A percentile compares a stretch with the other conserved stretches of the same genome.
phyloP scores from a whole-genome alignment of 37 sponge, comb jelly and placozoan species.

The Corticium candelabrum region DNA sequence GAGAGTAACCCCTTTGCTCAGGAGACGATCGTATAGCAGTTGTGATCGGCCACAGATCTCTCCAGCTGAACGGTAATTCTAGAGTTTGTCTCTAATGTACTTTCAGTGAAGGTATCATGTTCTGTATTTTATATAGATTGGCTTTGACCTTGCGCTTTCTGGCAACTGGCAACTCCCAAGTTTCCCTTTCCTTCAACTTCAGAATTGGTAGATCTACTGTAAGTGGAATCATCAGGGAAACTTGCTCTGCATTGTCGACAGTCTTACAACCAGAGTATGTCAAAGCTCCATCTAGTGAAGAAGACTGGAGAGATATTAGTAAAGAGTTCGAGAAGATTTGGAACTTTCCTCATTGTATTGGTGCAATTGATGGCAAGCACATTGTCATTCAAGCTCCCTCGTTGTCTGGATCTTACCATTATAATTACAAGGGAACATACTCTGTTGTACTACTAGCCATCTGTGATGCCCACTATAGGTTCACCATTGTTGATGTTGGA shows the following conservation, averaged over 20 bases:
- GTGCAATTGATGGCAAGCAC: conserved; percentile 51
- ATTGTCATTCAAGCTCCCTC: conserved; percentile 18
- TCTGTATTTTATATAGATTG: neutral
- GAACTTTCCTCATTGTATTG: conserved; percentile 30
- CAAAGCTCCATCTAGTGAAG: conserved; percentile 19
- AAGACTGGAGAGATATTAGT: conserved; percentile 18
- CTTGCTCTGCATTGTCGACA: neutral
- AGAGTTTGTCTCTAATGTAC: too few species aligned
- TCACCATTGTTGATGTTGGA: conserved; percentile 33
- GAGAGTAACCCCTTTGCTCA: neutral
- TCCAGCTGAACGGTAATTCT: too few species aligned
- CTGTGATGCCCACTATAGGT: conserved; percentile 34
- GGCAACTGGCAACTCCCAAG: neutral
- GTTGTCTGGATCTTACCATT: conserved; percentile 28
- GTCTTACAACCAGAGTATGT: neutral
- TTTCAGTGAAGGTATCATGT: too few species aligned
- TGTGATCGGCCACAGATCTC: too few species aligned
- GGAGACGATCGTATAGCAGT: too few species aligned
- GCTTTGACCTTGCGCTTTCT: neutral
- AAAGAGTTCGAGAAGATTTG: conserved; percentile 16
- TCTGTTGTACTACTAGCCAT: conserved; percentile 31
- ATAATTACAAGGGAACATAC: conserved; percentile 35
- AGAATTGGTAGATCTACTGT: neutral
- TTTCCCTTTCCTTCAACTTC: too few species aligned
- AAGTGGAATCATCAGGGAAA: neutral